phyloP scores from a whole-genome alignment of 2,797 vertebrate species.

The Sphaeramia orbicularis region DNA sequence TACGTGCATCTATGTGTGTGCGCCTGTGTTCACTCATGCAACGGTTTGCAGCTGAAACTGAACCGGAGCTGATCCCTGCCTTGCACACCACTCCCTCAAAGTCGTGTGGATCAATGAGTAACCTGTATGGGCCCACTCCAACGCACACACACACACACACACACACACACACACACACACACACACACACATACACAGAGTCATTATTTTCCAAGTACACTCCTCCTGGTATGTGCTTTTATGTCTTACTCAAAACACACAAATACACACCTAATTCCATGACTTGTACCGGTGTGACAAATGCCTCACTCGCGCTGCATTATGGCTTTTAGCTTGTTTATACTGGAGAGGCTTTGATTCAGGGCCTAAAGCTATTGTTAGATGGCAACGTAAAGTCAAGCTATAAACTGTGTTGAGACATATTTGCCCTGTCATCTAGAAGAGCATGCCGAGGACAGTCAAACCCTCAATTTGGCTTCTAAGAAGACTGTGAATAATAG shows the following conservation, averaged over 20 bases:
- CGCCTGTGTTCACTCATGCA: constrained; percentile 56
- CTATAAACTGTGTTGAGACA: constrained; percentile 79
- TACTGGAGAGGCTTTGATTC: constrained; percentile 68
- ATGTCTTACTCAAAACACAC: constrained; percentile 54
- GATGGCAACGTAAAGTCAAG: constrained; percentile 74
- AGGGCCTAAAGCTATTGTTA: constrained; percentile 72
- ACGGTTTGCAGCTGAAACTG: constrained; percentile 42
- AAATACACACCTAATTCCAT: constrained; percentile 40
- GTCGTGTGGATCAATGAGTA: constrained; percentile 79
- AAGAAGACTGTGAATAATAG: constrained; percentile 68
- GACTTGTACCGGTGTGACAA: constrained; percentile 59
- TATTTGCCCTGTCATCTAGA: constrained; percentile 81
- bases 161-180: too few relatives aligned
- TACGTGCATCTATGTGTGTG: constrained; percentile 16
- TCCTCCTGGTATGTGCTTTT: constrained; percentile 71
- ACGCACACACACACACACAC: constrained; percentile 20
- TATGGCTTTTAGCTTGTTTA: constrained; percentile 68
- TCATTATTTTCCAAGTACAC: constrained; percentile 61
- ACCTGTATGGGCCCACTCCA: constrained; percentile 63
- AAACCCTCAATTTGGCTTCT: constrained; percentile 80
- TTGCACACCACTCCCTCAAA: constrained; percentile 73
- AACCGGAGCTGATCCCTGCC: constrained; percentile 67
- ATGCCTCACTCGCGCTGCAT: constrained; percentile 30
- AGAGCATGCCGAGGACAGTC: constrained; percentile 58
- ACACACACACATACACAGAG: constrained; percentile 42